Evolutionary conservation across 2,797 vertebrate species (phyloP), one percentile per base, ranked within the genome.

Genomic region (Ctenopoma kingsleyae): DNA sequence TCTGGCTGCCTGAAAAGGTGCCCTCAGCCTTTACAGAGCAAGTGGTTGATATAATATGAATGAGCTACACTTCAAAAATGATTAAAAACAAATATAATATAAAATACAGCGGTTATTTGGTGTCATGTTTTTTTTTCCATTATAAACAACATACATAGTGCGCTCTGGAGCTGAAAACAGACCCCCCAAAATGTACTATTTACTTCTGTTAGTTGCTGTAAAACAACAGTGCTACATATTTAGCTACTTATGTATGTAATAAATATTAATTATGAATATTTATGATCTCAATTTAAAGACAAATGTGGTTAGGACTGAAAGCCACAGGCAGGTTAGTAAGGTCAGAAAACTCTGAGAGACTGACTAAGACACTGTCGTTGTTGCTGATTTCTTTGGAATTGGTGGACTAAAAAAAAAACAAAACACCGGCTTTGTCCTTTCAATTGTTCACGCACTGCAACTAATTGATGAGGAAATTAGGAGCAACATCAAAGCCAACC

Each of bases 391-490:
- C 16, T 19, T 53, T 16, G 19, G 8, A 46, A 74, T 36, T 8
- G 56, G 49, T 61, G 38, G 22, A 68, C 27, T 55, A 19, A 38
- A 48, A 51, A 10, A 58, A 64, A 64, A 22, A 43, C 4, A 27
- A 27, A 48, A 41, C 20, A 12, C 12, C 17, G 9, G 53, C 38
- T 3, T 10, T 35, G 11, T 43, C 27, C 16, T 60, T 48, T 47
- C 41, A 43, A 27, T 51, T 3, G 6, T 58, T 65, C 36, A 46
- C 62, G 52, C n/a, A 22, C 66, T 70, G 64, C 27, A 59, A 38
- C 56, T 67, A 84, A 74, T 50, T 70, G 51, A 83, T 68, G 57
- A 71, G 19, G 54, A 82, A 85, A 78, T 74, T 46, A 68, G 60
- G 8, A 13, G 35, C 47, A 44, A 49, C 62, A 64, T 72, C 30